A percentile compares a stretch with the other conserved stretches of the same genome.
Evolutionary conservation across 2,113 vertebrate species (phyloP).

Genomic region (Potamarius usumacintae): DNA sequence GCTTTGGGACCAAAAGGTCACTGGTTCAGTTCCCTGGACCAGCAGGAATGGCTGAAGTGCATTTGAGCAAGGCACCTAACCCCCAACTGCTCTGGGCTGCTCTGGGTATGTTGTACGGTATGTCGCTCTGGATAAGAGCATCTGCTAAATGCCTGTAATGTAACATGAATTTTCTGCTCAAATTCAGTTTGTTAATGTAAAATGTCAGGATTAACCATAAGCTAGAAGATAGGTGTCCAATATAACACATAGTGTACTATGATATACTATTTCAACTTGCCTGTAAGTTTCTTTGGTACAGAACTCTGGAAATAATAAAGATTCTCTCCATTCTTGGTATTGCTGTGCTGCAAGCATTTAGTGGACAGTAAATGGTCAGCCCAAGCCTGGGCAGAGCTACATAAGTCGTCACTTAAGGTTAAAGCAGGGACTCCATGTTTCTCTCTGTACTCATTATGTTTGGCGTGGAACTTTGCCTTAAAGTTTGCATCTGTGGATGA

Average conservation of each 20-base stretch:
- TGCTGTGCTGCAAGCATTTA: slow-evolving; percentile 58
- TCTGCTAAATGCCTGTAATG: too few species aligned
- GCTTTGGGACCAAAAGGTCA: too few species aligned
- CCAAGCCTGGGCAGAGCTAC: slow-evolving; percentile 57
- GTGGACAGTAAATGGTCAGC: slow-evolving; percentile 56
- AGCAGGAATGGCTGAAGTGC: too few species aligned
- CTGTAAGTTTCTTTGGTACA: slow-evolving; percentile 12
- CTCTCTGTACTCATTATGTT: slow-evolving; percentile 59
- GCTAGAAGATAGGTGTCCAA: background rate
- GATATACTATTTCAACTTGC: background rate
- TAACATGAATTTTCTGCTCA: background rate
- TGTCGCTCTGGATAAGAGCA: too few species aligned
- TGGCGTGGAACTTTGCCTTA: slow-evolving; percentile 53
- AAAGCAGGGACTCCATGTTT: slow-evolving; percentile 57
- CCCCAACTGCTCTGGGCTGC: too few species aligned
- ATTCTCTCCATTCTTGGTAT: slow-evolving; percentile 63
- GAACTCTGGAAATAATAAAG: slow-evolving; percentile 60
- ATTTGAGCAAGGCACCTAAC: too few species aligned
- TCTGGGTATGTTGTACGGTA: too few species aligned
- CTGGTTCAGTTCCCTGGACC: too few species aligned
- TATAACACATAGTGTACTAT: too few species aligned
- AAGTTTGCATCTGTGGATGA: slow-evolving; percentile 39
- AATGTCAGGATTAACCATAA: background rate
- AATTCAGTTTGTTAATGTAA: background rate
- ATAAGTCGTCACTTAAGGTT: slow-evolving; percentile 48